Conservation (phyloP, 2,797 vertebrate species). For the Gambusia yucatana region DNA sequence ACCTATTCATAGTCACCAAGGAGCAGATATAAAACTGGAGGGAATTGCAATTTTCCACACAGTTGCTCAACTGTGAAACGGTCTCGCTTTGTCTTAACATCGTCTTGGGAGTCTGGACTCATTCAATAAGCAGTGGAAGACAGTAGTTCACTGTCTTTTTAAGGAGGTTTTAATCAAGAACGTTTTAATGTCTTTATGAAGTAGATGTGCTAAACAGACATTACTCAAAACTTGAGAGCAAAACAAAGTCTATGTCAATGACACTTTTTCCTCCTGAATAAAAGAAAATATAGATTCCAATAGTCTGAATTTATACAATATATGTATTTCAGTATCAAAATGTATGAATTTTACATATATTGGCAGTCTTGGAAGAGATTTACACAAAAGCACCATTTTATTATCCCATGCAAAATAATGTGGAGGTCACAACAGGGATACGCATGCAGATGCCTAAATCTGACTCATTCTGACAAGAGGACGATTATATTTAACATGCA, state of each 20-base stretch:
- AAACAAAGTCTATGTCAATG: neutral
- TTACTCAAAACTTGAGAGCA: neutral
- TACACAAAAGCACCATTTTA: neutral
- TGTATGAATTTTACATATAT: neutral
- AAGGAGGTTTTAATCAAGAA: neutral
- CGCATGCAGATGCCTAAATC: constrained; percentile 16
- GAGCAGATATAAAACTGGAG: neutral
- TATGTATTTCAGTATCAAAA: neutral
- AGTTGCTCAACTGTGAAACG: neutral
- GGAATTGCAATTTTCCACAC: neutral
- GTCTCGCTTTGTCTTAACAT: neutral
- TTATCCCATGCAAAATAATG: neutral
- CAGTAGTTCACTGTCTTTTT: neutral
- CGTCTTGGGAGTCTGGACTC: neutral
- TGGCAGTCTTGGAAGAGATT: neutral
- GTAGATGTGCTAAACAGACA: neutral
- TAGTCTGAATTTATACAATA: neutral
- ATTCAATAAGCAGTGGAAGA: neutral
- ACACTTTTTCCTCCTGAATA: neutral
- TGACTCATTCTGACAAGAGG: neutral
- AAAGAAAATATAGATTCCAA: neutral
- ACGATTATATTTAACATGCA: constrained; percentile 13
- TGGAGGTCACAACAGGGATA: neutral
- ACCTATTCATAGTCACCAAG: neutral
- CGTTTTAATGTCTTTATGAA: neutral